Percentiles rank a stretch among this genome's conserved stretches.
phyloP scores from a whole-genome alignment of 1,140 invertebrate species.

The Zaprionus vittiger region DNA sequence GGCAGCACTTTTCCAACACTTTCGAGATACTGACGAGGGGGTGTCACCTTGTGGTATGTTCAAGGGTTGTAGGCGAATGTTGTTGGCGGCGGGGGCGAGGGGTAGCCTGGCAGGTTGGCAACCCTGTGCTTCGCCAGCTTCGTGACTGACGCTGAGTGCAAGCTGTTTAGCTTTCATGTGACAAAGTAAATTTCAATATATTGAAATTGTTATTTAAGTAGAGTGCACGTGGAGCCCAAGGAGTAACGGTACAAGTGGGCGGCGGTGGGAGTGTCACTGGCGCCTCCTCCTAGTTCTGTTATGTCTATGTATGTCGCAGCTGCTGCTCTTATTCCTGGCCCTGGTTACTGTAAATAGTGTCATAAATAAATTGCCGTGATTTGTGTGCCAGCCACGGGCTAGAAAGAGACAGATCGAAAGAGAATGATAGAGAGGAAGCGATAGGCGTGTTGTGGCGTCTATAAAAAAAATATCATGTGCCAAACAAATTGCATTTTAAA shows the following conservation, averaged over 20 bases:
- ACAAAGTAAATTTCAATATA: constrained; percentile 83
- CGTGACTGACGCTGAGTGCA: constrained; percentile 77
- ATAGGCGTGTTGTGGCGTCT: constrained; percentile 17
- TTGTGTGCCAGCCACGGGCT: constrained; percentile 60
- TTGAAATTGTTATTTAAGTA: constrained; percentile 83
- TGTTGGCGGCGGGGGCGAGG: background rate
- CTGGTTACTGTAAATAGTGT: constrained; percentile 73
- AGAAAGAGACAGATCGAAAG: background rate
- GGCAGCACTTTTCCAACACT: constrained; percentile 78
- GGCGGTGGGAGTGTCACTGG: constrained; percentile 28
- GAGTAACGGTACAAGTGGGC: background rate
- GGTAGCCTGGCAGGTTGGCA: constrained; percentile 8
- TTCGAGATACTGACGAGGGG: constrained; percentile 36
- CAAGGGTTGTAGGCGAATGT: constrained; percentile 2
- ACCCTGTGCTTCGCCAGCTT: constrained; percentile 36
- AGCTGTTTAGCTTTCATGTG: constrained; percentile 81
- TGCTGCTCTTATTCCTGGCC: constrained; percentile 30
- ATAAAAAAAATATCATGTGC: constrained; percentile 60
- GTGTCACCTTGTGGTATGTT: constrained; percentile 29
- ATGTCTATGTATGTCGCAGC: constrained; percentile 10
- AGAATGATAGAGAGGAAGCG: constrained; percentile 20
- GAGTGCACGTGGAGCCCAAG: constrained; percentile 64
- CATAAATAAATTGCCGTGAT: constrained; percentile 83
- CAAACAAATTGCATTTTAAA: constrained; percentile 74
- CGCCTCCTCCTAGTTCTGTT: constrained; percentile 17